These are phyloP conservation scores for Siphlonurus alternatus DNA, from an alignment of 2,888 invertebrate genomes.

Conservation along the genomic window DNA sequence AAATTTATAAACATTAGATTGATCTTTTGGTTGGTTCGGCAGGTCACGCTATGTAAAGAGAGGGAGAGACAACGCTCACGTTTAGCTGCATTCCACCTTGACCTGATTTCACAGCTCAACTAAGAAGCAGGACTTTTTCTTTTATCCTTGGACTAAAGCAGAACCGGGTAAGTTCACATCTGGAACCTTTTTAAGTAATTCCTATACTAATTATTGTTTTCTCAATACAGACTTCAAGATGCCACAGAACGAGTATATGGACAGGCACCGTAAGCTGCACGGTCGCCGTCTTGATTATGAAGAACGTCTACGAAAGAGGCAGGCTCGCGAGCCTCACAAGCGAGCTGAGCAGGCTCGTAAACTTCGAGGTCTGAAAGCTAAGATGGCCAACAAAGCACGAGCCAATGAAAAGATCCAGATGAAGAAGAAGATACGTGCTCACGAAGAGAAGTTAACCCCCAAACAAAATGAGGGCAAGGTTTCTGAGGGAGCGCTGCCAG, in stretches of 20 bases:
- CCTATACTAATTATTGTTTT: too few species aligned
- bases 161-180: too few species aligned
- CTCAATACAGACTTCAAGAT: constrained; percentile 35
- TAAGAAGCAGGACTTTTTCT: too few species aligned
- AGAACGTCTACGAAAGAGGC: constrained; percentile 87
- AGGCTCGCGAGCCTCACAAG: constrained; percentile 87
- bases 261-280: constrained; percentile 89
- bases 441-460: constrained; percentile 86
- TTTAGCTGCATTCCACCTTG: too few species aligned
- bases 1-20: neutral
- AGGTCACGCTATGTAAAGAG: neutral
- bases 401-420: constrained; percentile 98
- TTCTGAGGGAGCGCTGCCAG: constrained; percentile 83
- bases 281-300: constrained; percentile 96
- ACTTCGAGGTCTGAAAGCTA: constrained; percentile 90
- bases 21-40: neutral
- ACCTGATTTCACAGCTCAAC: too few species aligned
- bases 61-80: neutral
- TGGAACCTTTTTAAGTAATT: too few species aligned
- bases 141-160: too few species aligned
- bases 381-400: constrained; percentile 84
- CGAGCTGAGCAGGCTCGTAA: constrained; percentile 79
- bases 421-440: constrained; percentile 95
- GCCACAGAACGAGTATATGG: constrained; percentile 99
- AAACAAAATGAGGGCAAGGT: constrained; percentile 66